A percentile compares a stretch with the other conserved stretches of the same genome.
Evolutionary conservation across 2,888 invertebrate species (phyloP).

Genomic region (Toxonevra muliebris): DNA sequence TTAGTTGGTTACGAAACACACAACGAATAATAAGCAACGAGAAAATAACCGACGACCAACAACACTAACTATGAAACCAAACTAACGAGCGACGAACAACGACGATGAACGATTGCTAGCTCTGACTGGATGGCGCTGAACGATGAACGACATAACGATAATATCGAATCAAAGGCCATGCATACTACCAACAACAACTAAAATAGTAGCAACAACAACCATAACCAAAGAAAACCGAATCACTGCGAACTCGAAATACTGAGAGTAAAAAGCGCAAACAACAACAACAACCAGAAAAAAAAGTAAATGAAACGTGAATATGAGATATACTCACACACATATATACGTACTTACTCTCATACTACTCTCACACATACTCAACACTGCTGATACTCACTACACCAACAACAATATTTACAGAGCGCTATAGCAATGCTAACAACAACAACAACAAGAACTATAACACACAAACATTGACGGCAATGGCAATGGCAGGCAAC

Average conservation of each 20-base stretch:
- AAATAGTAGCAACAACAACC: too few species aligned
- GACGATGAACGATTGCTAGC: too few species aligned
- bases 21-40: too few species aligned
- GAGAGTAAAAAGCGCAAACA: neutral
- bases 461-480: neutral
- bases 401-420: neutral
- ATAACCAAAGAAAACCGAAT: too few species aligned
- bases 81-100: too few species aligned
- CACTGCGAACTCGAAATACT: neutral
- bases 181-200: too few species aligned
- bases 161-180: too few species aligned
- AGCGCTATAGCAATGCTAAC: conserved; percentile 21
- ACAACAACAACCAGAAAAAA: neutral
- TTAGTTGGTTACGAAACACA: too few species aligned
- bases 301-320: neutral
- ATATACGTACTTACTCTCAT: neutral
- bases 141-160: too few species aligned
- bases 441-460: conserved; percentile 36
- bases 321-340: neutral
- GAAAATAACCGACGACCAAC: too few species aligned
- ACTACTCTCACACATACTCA: conserved; percentile 9
- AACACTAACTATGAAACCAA: too few species aligned
- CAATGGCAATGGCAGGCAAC: conserved; percentile 12
- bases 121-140: too few species aligned
- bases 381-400: neutral